A percentile compares a stretch with the other conserved stretches of the same genome.
phyloP scores from a whole-genome alignment of 1,140 invertebrate species.

The Diprion similis region DNA sequence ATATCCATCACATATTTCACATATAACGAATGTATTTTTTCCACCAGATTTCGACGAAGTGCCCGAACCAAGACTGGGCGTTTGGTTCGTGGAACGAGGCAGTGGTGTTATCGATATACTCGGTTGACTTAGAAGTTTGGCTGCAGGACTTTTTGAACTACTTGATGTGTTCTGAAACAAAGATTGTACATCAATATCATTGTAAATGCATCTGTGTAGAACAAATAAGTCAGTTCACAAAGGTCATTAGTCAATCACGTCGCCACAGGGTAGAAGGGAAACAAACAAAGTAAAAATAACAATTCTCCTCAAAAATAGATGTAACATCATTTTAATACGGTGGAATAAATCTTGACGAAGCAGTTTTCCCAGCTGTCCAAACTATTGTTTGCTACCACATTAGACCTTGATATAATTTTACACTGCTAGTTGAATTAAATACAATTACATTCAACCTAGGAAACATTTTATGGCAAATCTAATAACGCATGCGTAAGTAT shows the following conservation, averaged over 20 bases:
- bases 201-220: conserved; percentile 19
- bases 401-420: too few relatives aligned
- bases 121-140: conserved; percentile 73
- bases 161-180: conserved; percentile 62
- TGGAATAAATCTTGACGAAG: too few relatives aligned
- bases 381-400: too few relatives aligned
- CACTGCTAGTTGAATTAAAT: too few relatives aligned
- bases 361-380: too few relatives aligned
- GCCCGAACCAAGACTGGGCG: conserved; percentile 55
- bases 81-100: conserved; percentile 69
- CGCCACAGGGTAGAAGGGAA: too few relatives aligned
- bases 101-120: conserved; percentile 92
- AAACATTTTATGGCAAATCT: too few relatives aligned
- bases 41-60: conserved; percentile 60
- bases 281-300: conserved; percentile 22
- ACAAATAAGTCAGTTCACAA: conserved; percentile 18
- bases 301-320: neutral
- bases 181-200: conserved; percentile 17
- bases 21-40: conserved; percentile 89
- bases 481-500: too few relatives aligned
- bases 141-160: conserved; percentile 56
- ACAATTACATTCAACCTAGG: too few relatives aligned
- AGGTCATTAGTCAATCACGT: too few relatives aligned
- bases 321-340: neutral
- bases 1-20: conserved; percentile 94